phyloP scores from a whole-genome alignment of 2,113 vertebrate genomes.

The Genyomyrus donnyi region DNA sequence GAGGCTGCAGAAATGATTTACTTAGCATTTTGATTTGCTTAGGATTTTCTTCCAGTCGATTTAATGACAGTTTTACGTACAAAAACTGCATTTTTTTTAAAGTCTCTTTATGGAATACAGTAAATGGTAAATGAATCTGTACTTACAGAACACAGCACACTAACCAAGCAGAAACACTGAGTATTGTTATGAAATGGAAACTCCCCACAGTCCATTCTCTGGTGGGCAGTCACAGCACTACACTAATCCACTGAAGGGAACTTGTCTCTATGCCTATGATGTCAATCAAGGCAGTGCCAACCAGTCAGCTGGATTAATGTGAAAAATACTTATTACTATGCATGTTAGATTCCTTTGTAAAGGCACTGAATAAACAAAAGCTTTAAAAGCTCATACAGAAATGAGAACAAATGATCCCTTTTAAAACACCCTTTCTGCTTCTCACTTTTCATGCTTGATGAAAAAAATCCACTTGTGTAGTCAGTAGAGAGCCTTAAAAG shows the following conservation, averaged over 20 bases:
- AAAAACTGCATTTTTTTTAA: neutral
- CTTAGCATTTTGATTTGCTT: neutral
- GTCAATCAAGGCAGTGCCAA: neutral
- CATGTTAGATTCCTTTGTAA: neutral
- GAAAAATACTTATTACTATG: neutral
- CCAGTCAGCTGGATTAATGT: neutral
- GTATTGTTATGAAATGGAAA: neutral
- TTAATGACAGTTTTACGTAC: neutral
- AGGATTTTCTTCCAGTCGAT: neutral
- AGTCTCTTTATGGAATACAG: neutral
- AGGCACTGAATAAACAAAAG: neutral
- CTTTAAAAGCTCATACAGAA: neutral
- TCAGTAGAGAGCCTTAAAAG: constrained; percentile 26
- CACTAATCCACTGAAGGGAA: neutral
- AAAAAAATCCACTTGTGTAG: constrained; percentile 8
- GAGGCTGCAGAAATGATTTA: neutral
- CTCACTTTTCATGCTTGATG: neutral
- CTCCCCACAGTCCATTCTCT: neutral
- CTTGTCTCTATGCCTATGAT: neutral
- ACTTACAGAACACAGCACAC: neutral
- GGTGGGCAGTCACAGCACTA: neutral
- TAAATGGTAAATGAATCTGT: neutral
- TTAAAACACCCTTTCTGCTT: neutral
- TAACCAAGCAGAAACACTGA: neutral
- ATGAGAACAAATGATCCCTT: constrained; percentile 8